Evolutionary conservation across 1,140 invertebrate genomes (phyloP), one percentile per base, ranked within the genome.

Genomic region (Bombus superbus): DNA sequence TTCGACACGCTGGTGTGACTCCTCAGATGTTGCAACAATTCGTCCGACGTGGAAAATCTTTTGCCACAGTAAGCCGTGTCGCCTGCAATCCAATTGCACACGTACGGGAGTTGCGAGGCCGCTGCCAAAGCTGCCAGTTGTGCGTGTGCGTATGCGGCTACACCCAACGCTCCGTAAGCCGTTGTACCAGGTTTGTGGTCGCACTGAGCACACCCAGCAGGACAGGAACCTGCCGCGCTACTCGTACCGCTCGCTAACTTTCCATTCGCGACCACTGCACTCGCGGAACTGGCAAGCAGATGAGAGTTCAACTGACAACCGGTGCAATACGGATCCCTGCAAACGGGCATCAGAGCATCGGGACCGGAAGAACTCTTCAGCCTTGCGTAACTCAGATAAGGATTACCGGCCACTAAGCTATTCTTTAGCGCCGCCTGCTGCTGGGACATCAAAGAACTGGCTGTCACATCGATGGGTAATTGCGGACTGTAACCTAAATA

Each of bases 21-120:
- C 86, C 98, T 96, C 74, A 99, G 95, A 95, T 99, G 98, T 91
- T 98, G 97, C 69, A 99, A 95, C 5, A 99, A 96, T 93, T 99
- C 98, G 88, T 99, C 98, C 1, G 98, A 98, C 69, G 97, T 97
- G 25, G 96, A 95, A 93, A 99, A 99, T 68, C 98, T 95, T 93
- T 99, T 99, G 40, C 98, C 98, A 93, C 98, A 99, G 92, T 98
- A 99, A 0, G 97, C 96, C 1, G 97, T 97, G 93, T 98, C 98
- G 32, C 97, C 97, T 18, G 97, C 97, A 91, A 99, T 98, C 98
- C 98, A 99, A 93, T 97, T 99, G 94, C 98, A 99, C 0, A 98
- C 97, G 92, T 98, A 98, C 1, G 98, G 97, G 81, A 98, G 93
- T 89, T 97, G 97, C 0, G 97, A 97, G 13, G 97, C 97, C 0